phyloP scores from a whole-genome alignment of 2,888 invertebrate genomes.

The Zootermopsis nevadensis region DNA sequence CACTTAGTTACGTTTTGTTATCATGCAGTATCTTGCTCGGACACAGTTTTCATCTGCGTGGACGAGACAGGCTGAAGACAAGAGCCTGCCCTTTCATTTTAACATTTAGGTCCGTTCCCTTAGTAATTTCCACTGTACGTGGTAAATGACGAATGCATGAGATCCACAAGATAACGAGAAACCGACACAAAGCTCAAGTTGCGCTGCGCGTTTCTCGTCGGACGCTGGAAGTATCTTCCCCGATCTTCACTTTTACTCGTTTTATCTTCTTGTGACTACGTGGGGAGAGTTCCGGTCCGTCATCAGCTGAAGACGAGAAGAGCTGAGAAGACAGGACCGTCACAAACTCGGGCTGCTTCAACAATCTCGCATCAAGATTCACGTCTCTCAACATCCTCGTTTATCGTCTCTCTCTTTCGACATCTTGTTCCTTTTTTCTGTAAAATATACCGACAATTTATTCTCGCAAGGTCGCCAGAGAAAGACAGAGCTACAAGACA shows the following conservation, averaged over 20 bases:
- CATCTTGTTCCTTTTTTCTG: not conserved
- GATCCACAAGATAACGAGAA: not conserved
- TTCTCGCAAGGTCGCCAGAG: conserved; percentile 19
- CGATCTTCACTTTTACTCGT: not conserved
- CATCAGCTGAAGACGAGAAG: too few relatives aligned
- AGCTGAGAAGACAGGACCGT: too few relatives aligned
- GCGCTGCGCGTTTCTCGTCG: not conserved
- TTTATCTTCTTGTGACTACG: too few relatives aligned
- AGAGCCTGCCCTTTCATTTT: not conserved
- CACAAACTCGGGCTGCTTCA: too few relatives aligned
- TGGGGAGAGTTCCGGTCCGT: too few relatives aligned
- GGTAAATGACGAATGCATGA: conserved; percentile 6
- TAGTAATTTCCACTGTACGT: not conserved
- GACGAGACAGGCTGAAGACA: not conserved
- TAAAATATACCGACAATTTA: conserved; percentile 4
- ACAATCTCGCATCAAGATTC: too few relatives aligned
- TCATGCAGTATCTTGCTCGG: not conserved
- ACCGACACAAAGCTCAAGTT: not conserved
- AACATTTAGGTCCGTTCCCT: not conserved
- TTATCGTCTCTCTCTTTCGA: not conserved
- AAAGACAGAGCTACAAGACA: not conserved
- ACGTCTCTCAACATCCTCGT: not conserved
- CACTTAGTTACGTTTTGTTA: not conserved
- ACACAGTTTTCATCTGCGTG: too few relatives aligned
- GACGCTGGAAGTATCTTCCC: not conserved